Conservation (phyloP, 2,888 invertebrate genomes). For the Eupithecia insigniata region DNA sequence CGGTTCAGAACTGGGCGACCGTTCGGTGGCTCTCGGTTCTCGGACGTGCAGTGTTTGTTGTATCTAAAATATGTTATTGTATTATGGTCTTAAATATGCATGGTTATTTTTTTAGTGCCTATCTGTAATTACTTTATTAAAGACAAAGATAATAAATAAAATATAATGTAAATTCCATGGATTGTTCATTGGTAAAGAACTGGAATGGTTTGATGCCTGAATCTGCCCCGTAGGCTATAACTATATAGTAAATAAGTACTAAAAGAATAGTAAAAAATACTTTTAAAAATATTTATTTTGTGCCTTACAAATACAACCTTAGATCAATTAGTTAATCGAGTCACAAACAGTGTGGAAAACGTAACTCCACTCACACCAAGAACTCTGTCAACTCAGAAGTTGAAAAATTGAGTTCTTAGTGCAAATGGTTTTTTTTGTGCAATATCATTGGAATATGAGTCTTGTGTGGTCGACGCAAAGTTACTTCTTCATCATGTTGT, state of each 20-base stretch:
- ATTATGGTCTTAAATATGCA: conserved; percentile 83
- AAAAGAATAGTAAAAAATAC: too few species aligned
- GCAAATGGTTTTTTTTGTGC: neutral
- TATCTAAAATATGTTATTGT: conserved; percentile 80
- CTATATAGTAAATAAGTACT: too few species aligned
- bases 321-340: conserved; percentile 51
- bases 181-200: conserved; percentile 25
- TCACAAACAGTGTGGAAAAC: conserved; percentile 55
- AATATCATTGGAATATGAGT: conserved; percentile 37
- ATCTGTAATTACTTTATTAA: conserved; percentile 85
- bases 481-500: conserved; percentile 76
- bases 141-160: conserved; percentile 85
- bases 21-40: conserved; percentile 20
- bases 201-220: conserved; percentile 6
- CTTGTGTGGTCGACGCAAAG: conserved; percentile 28
- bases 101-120: conserved; percentile 85
- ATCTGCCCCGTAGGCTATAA: neutral
- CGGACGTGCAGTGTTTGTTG: conserved; percentile 68
- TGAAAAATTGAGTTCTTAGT: conserved; percentile 1
- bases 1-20: conserved; percentile 48
- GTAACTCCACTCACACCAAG: conserved; percentile 21
- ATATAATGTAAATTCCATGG: conserved; percentile 74
- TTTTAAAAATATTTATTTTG: conserved; percentile 58
- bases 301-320: conserved; percentile 66
- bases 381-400: neutral